Conservation (phyloP, 2,797 vertebrate genomes). For the Cuniculus paca region DNA sequence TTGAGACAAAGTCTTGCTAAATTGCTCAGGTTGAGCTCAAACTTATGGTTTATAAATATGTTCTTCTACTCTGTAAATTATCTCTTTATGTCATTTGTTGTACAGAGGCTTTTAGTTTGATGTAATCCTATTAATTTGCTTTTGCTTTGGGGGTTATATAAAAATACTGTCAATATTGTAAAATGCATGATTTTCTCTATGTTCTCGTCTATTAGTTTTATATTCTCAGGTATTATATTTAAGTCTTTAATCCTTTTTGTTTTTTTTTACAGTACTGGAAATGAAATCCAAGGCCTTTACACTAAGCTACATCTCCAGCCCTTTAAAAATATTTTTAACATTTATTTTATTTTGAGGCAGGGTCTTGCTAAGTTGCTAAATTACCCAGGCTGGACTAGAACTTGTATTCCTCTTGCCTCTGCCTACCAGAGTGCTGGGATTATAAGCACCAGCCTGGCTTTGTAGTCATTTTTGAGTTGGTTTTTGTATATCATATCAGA, state of each 20-base stretch:
- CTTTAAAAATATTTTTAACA: neutral
- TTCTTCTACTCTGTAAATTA: neutral
- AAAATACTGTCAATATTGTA: neutral
- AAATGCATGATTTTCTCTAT: slow-evolving; percentile 64
- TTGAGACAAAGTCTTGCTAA: neutral
- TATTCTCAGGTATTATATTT: neutral
- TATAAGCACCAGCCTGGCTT: neutral
- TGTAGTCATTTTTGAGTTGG: neutral
- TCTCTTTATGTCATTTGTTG: neutral
- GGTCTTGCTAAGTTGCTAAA: neutral
- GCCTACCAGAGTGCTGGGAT: neutral
- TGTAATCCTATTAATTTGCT: neutral
- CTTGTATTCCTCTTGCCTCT: neutral
- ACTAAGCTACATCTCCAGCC: neutral
- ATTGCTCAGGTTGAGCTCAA: neutral
- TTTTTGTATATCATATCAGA: neutral
- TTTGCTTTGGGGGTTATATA: neutral
- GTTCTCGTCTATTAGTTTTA: neutral
- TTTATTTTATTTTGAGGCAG: neutral
- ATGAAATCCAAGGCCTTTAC: neutral
- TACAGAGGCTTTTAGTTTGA: neutral
- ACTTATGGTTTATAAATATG: neutral
- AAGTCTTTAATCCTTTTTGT: neutral
- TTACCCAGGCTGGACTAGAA: neutral
- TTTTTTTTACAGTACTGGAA: neutral